Percentiles rank a stretch among this genome's conserved stretches.
Conservation (phyloP, 2,797 vertebrate species). For the Loriculus beryllinus region DNA sequence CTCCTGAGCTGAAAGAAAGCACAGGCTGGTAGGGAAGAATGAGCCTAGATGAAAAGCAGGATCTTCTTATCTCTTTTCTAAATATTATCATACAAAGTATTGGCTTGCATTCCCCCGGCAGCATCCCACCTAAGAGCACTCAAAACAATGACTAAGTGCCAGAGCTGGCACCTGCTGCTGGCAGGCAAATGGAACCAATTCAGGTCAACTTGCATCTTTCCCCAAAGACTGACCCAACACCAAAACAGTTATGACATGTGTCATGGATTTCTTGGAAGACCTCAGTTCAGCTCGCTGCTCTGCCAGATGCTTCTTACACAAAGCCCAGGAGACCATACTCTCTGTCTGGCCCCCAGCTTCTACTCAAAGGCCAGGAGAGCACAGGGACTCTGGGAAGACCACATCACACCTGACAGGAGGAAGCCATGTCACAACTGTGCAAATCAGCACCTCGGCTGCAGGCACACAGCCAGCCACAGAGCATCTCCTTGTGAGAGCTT, state of each 20-base stretch:
- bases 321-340: neutral
- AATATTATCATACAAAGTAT: constrained; percentile 39
- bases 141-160: neutral
- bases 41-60: constrained; percentile 24
- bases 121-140: neutral
- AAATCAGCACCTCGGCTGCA: neutral
- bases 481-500: neutral
- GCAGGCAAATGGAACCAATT: neutral
- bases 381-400: neutral
- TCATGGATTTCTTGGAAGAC: neutral
- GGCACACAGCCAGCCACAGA: neutral
- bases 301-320: neutral
- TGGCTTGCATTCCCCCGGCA: neutral
- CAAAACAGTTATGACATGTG: neutral
- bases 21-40: constrained; percentile 40
- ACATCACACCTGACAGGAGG: neutral
- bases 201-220: neutral
- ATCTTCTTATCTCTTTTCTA: constrained; percentile 51
- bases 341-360: neutral
- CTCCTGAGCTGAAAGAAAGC: constrained; percentile 48
- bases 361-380: neutral
- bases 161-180: neutral
- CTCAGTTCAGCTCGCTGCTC: neutral
- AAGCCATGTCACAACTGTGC: neutral
- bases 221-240: neutral